Evolutionary conservation across 53 echinoderm and acorn worm species (phyloP), one percentile per base, ranked within the genome.

Genomic region (Hippasteria phrygiana): DNA sequence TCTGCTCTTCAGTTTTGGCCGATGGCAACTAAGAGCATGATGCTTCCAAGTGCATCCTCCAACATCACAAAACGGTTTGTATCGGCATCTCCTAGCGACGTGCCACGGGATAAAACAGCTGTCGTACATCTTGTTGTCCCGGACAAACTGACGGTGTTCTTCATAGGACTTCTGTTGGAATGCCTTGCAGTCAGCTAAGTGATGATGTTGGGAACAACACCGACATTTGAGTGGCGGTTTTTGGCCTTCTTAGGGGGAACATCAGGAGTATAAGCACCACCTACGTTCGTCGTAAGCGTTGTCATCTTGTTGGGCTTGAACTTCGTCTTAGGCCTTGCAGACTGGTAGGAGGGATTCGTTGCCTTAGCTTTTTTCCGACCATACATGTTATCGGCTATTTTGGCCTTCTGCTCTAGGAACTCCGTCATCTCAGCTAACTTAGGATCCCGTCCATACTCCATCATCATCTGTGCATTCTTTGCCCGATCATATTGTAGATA

Each of bases 401-500:
- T 43, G 1, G 91, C 66, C 24, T 14, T 18, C 27, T 88, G 71
- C 35, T 88, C 88, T 18, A 92, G 36, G 45, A 92, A 92, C 16
- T 77, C 71, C 1, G 91, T 87, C 70, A 91, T 67, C 6, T 87
- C 71, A 0, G 69, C 24, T 56, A 90, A 90, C 2, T 69, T 59
- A 0, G 89, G 90, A 3, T 55, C 76, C 8, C 65, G 31, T 4
- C 27, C 31, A 14, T 43, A 11, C 13, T 67, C 55, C 22, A 93
- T 91, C 31, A 79, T 36, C 14, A n/a, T 26, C 41, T 90, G 90
- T 6, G 90, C 90, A 24, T 62, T 42, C 34, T 55, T 79, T 0
- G 93, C 87, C 93, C 93, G 90, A 22, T 75, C 67, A 16, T 83
- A 43, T 50, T 92, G 89, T 4, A 92, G 46, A 32, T 92, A 83